A percentile compares a stretch with the other conserved stretches of the same genome.
phyloP scores from a whole-genome alignment of 2,797 vertebrate genomes.

The Galaxias olidus region DNA sequence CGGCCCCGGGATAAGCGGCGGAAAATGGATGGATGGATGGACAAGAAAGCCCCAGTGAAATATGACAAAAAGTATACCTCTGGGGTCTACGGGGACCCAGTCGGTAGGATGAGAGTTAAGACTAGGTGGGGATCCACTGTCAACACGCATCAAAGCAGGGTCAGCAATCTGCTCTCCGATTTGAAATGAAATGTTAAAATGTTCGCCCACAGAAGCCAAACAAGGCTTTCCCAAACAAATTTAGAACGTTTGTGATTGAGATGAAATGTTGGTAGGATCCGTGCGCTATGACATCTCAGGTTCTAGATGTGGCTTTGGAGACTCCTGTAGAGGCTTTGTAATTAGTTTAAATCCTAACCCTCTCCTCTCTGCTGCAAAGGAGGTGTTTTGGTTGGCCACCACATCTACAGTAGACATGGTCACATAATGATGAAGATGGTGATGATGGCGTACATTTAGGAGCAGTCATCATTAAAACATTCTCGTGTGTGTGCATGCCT shows the following conservation, averaged over 20 bases:
- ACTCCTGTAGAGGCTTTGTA: conserved; percentile 3
- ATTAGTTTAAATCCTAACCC: background rate
- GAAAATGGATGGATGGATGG: too few relatives aligned
- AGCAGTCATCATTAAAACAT: background rate
- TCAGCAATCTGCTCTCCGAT: background rate
- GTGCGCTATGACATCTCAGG: background rate
- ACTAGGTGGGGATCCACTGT: conserved; percentile 1
- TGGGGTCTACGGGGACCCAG: too few relatives aligned
- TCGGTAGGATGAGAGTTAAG: too few relatives aligned
- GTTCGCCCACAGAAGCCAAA: background rate
- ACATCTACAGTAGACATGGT: background rate
- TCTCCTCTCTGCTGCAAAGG: background rate
- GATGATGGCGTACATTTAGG: conserved; percentile 34
- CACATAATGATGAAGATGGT: conserved; percentile 11
- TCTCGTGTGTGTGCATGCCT: too few relatives aligned
- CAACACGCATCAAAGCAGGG: background rate
- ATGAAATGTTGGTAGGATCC: background rate
- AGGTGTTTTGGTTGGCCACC: background rate
- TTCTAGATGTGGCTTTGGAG: background rate
- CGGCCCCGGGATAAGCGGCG: too few relatives aligned
- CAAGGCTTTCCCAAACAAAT: conserved; percentile 1
- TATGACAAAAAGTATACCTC: too few relatives aligned
- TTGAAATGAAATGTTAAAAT: background rate
- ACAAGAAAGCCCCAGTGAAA: too few relatives aligned
- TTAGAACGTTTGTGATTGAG: background rate